phyloP scores from a whole-genome alignment of 2,113 vertebrate genomes.

The Carettochelys insculpta region DNA sequence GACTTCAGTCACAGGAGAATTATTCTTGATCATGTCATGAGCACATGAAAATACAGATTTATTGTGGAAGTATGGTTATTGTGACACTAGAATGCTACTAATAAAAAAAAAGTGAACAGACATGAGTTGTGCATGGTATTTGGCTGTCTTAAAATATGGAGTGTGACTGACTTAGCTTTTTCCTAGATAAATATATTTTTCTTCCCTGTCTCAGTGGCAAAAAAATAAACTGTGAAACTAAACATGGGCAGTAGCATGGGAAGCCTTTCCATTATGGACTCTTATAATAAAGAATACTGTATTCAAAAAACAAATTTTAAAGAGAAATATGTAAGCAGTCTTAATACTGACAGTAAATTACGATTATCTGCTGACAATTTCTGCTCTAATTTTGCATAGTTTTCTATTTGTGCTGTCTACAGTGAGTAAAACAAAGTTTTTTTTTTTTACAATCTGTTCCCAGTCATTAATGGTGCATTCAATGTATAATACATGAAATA shows the following conservation, averaged over 20 bases:
- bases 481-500: background rate
- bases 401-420: background rate
- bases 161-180: background rate
- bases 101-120: background rate
- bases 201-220: background rate
- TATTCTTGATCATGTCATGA: background rate
- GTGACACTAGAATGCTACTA: background rate
- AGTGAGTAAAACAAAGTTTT: background rate
- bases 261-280: background rate
- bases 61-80: background rate
- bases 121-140: background rate
- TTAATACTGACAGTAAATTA: background rate
- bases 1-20: background rate
- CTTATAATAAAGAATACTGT: background rate
- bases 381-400: background rate
- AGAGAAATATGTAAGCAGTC: background rate
- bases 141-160: background rate
- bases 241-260: background rate
- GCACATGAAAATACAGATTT: background rate
- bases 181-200: background rate
- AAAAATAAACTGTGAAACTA: background rate
- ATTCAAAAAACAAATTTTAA: background rate
- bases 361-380: background rate
- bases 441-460: background rate
- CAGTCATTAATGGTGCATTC: background rate